Evolutionary conservation across 2,797 vertebrate genomes (phyloP).

Genomic region (Threskiornis aethiopicus): DNA sequence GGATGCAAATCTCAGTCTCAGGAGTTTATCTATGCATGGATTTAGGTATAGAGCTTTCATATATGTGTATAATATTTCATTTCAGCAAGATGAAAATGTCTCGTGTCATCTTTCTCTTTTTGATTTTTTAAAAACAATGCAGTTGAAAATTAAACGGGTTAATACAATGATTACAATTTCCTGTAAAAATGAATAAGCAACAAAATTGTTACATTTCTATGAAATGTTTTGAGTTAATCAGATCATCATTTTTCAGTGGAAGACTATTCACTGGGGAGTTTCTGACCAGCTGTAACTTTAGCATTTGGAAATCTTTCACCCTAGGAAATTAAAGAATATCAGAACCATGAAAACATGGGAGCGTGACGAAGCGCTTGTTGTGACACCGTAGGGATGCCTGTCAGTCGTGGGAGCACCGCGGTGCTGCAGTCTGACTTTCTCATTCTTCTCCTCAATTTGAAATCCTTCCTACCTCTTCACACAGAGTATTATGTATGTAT

Average conservation of each 20-base stretch:
- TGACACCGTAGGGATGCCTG: background rate
- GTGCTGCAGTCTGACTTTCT: background rate
- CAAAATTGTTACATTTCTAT: background rate
- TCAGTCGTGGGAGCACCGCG: background rate
- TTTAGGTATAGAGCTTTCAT: background rate
- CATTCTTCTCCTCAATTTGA: background rate
- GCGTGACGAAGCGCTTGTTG: rapidly evolving
- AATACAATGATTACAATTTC: background rate
- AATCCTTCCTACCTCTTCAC: background rate
- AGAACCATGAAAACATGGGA: background rate
- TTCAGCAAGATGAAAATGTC: background rate
- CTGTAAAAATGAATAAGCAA: background rate
- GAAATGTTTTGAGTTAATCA: background rate
- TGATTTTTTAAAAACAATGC: background rate
- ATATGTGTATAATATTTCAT: background rate
- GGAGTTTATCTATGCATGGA: background rate
- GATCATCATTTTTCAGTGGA: background rate
- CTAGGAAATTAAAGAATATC: background rate
- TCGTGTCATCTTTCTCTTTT: rapidly evolving
- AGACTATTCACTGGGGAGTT: background rate
- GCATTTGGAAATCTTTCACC: background rate
- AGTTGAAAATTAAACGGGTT: background rate
- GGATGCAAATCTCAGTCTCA: background rate
- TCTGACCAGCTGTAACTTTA: background rate
- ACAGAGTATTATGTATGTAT: rapidly evolving